phyloP scores from a whole-genome alignment of 2,888 invertebrate species.

The Hipparchia semele region DNA sequence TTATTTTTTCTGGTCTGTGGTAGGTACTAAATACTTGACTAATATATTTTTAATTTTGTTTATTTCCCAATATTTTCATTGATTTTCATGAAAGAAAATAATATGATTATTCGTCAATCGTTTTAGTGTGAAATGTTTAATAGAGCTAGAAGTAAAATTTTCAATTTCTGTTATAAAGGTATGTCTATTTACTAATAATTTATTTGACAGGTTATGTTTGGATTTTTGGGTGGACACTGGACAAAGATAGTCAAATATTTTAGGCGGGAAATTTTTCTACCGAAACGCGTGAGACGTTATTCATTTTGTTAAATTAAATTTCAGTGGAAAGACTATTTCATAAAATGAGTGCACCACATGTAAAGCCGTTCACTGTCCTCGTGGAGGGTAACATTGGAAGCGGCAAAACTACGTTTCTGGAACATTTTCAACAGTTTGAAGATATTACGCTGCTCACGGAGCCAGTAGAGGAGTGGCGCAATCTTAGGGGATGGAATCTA shows the following conservation, averaged over 20 bases:
- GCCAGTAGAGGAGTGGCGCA: constrained; percentile 93
- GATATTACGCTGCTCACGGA: constrained; percentile 87
- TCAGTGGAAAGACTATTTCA: constrained; percentile 47
- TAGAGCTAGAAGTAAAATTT: constrained; percentile 20
- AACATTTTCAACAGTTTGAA: constrained; percentile 89
- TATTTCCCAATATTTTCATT: neutral
- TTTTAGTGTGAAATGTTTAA: neutral
- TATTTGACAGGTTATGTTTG: constrained; percentile 53
- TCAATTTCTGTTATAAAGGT: constrained; percentile 55
- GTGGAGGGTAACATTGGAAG: constrained; percentile 96
- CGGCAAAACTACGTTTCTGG: constrained; percentile 94
- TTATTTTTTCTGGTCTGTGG: neutral
- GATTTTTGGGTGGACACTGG: constrained; percentile 44
- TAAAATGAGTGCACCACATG: constrained; percentile 62
- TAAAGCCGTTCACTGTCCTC: constrained; percentile 90
- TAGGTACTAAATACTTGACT: neutral
- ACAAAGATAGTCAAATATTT: constrained; percentile 14
- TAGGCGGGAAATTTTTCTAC: constrained; percentile 44
- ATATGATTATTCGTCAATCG: neutral
- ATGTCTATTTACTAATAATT: constrained; percentile 48
- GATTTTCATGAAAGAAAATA: neutral
- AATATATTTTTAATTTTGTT: neutral
- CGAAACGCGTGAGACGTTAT: constrained; percentile 13
- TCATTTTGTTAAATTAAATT: constrained; percentile 42
- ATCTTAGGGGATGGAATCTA: constrained; percentile 90